Base-by-base conservation (phyloP, 1,140 invertebrate genomes). In the Atopsyche davidsoni region DNA sequence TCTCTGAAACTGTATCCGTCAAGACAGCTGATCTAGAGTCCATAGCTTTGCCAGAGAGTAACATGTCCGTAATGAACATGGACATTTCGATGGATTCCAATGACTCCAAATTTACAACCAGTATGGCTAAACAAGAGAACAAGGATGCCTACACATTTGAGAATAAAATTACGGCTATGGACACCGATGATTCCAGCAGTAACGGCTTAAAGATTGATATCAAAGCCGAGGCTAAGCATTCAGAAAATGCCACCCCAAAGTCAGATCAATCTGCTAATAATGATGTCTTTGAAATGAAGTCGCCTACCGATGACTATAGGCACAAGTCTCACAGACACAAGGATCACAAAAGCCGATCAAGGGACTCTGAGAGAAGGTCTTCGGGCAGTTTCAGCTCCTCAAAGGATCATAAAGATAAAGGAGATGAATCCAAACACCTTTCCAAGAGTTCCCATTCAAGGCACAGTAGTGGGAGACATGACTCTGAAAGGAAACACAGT, bases 351-450 rank as follows among this genome's bases (percentile, higher is more conserved):
- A 69, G 63, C 32, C 13, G 35, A 16, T 42, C 45, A 11, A 50
- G 52, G 60, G 68, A 73, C 55, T 62, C 61, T 3, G 59, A 66
- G 40, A 64, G 67, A 55, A 61, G 69, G 58, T 59, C 62, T 28
- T 67, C 66, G 19, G 67, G 62, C 31, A 54, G 53, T 50, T 25
- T 47, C 19, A 40, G 28, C 41, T 49, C 25, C 22, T 23, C 18
- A 19, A 55, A 45, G 31, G 59, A 62, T 39, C 70, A 68, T 31
- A 72, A 67, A 62, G 72, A 75, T 47, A 72, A 62, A 56, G 65
- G 64, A 57, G 66, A 67, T 11, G 67, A 73, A 44, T 69, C 68
- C 3, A 71, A 69, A 46, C 64, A 65, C 46, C 17, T 49, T 35
- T 50, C 38, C 4, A 50, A 55, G 49, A 59, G 51, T 46, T 68